Base-by-base conservation (phyloP, 2,797 vertebrate species). In the Ctenopoma multispine region DNA sequence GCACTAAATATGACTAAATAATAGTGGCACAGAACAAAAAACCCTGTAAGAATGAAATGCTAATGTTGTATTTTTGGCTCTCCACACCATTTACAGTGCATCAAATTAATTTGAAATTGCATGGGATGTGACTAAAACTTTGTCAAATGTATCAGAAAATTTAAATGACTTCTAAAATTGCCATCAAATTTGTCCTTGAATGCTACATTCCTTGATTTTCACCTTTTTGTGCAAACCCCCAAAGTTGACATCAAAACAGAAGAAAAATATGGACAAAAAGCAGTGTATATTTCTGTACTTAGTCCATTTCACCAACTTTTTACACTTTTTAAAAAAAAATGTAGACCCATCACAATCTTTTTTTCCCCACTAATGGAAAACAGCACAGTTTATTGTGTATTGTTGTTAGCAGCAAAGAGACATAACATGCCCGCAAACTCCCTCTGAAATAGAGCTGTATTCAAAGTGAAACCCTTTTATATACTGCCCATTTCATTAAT, bases 401-500 rank as follows among this genome's bases (percentile, higher is more conserved):
- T 83, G 76, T 85, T 82, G 80, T 81, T 74, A 54, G 81, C 50
- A 75, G 21, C 58, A 74, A 51, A 75, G 69, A 77, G 48, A 73
- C 49, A 62, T 63, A 71, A 73, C 73, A 75, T 80, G 63, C 48
- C 53, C 71, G 74, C 58, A 82, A 66, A 84, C 64, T 76, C 54
- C 65, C 57, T 14, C 56, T 74, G 84, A 82, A 89, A 86, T 74
- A 56, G 69, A 77, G 70, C 49, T 21, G 61, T 63, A 78, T 87
- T 85, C 72, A 72, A 79, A 81, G 80, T 79, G 62, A 87, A 88
- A 76, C 72, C 71, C 67, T 80, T 78, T 74, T 77, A 81, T 75
- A 73, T 68, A 81, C 55, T 67, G 72, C 73, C 89, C 80, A 88
- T 91, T 92, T 89, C 81, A 90, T 92, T 83, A 87, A 89, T 89